A percentile compares a stretch with the other conserved stretches of the same genome.
Evolutionary conservation across 2,888 invertebrate genomes (phyloP).

Genomic region (Hydropsyche betteni): DNA sequence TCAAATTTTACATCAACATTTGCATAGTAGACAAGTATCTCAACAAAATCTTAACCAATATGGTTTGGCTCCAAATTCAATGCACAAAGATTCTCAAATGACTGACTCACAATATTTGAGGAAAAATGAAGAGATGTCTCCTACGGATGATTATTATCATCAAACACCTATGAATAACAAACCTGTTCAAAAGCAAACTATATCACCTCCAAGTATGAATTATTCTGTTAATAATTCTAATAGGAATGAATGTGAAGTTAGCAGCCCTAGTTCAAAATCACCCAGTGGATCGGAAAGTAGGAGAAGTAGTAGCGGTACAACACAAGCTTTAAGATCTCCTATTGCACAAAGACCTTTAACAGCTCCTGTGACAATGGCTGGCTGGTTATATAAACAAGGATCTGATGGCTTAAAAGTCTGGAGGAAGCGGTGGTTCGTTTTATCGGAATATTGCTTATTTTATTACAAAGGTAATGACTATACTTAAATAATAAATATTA

Average conservation of each 20-base stretch:
- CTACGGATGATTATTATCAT: slow-evolving; percentile 45
- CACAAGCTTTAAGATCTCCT: slow-evolving; percentile 79
- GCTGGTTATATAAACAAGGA: slow-evolving; percentile 93
- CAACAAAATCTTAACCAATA: slow-evolving; percentile 54
- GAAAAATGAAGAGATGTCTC: slow-evolving; percentile 43
- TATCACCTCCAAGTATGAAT: slow-evolving; percentile 49
- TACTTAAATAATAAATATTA: slow-evolving; percentile 31
- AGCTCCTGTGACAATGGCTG: slow-evolving; percentile 85
- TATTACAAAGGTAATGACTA: slow-evolving; percentile 84
- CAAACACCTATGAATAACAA: slow-evolving; percentile 20
- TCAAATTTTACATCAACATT: slow-evolving; percentile 70
- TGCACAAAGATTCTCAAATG: slow-evolving; percentile 55
- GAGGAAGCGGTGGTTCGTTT: slow-evolving; percentile 94
- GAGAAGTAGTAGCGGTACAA: slow-evolving; percentile 64
- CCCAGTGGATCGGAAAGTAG: slow-evolving; percentile 62
- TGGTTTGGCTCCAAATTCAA: slow-evolving; percentile 61
- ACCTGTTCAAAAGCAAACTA: slow-evolving; percentile 53
- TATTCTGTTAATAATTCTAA: not conserved
- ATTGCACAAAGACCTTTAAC: slow-evolving; percentile 84
- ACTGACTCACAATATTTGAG: slow-evolving; percentile 54
- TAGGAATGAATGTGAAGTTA: slow-evolving; percentile 54
- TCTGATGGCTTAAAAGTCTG: slow-evolving; percentile 92
- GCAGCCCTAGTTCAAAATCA: slow-evolving; percentile 63
- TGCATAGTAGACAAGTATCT: slow-evolving; percentile 58
- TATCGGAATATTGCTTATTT: slow-evolving; percentile 92